These are phyloP conservation scores for Azemiops feae DNA, from an alignment of 2,113 vertebrate species.

Conservation along the genomic window DNA sequence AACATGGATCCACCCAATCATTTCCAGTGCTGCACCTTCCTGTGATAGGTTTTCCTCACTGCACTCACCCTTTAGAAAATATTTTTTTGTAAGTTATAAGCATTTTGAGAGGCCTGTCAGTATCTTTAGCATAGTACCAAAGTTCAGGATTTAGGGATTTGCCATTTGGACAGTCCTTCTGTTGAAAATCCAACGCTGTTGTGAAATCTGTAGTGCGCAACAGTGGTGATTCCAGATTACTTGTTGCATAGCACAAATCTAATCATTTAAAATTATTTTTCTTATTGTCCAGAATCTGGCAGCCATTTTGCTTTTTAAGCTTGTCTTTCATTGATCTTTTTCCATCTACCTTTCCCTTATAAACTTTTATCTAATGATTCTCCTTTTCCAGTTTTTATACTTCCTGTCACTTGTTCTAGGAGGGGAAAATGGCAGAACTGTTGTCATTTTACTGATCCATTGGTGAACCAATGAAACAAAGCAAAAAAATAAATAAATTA, in stretches of 20 bases:
- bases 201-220: not conserved
- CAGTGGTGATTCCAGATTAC: not conserved
- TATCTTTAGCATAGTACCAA: not conserved
- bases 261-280: not conserved
- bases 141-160: not conserved
- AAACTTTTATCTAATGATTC: not conserved
- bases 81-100: not conserved
- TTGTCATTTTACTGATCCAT: not conserved
- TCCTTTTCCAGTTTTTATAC: not conserved
- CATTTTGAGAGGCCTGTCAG: not conserved
- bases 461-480: not conserved
- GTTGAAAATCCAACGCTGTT: not conserved
- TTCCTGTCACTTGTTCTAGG: not conserved
- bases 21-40: not conserved
- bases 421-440: not conserved
- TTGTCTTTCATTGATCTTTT: not conserved
- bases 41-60: not conserved
- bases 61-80: not conserved
- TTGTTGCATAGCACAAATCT: not conserved
- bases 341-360: not conserved
- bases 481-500: too few relatives aligned
- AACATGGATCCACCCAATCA: not conserved
- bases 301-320: not conserved
- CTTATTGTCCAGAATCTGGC: not conserved
- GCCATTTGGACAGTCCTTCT: not conserved